phyloP scores from a whole-genome alignment of 1,140 invertebrate species.

The Dreissena polymorpha region DNA sequence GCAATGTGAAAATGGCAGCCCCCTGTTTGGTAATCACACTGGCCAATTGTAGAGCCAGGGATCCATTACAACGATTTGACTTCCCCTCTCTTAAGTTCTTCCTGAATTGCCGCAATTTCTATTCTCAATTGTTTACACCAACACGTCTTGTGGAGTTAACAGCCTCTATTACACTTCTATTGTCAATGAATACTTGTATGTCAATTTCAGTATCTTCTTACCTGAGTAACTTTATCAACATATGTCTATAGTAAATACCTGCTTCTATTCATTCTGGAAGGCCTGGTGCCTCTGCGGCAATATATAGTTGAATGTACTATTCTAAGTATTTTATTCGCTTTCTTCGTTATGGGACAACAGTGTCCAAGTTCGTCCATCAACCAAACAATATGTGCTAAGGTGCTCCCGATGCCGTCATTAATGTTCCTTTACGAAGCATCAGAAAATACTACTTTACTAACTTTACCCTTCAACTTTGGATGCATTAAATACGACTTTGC shows the following conservation, averaged over 20 bases:
- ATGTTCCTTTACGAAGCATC: conserved; percentile 50
- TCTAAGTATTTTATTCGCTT: conserved; percentile 19
- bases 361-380: too few species aligned
- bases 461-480: conserved; percentile 1
- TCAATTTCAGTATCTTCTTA: too few species aligned
- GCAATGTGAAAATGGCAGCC: not conserved
- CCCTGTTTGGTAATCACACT: conserved; percentile 33
- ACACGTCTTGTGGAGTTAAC: conserved; percentile 28
- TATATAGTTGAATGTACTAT: conserved; percentile 30
- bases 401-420: conserved; percentile 21
- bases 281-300: conserved; percentile 19
- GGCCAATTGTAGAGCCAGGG: conserved; percentile 25
- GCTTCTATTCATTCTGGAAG: conserved; percentile 8
- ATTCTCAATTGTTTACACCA: conserved; percentile 12
- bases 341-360: conserved; percentile 15
- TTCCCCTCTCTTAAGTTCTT: conserved; percentile 4
- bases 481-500: not conserved
- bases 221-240: too few species aligned
- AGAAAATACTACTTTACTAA: conserved; percentile 23
- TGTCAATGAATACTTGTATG: too few species aligned
- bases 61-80: conserved; percentile 47
- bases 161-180: conserved; percentile 51
- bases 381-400: conserved; percentile 36
- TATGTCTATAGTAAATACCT: too few species aligned
- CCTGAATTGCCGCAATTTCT: conserved; percentile 37